phyloP scores from a whole-genome alignment of 2,888 invertebrate genomes.

The Nasonia oneida region DNA sequence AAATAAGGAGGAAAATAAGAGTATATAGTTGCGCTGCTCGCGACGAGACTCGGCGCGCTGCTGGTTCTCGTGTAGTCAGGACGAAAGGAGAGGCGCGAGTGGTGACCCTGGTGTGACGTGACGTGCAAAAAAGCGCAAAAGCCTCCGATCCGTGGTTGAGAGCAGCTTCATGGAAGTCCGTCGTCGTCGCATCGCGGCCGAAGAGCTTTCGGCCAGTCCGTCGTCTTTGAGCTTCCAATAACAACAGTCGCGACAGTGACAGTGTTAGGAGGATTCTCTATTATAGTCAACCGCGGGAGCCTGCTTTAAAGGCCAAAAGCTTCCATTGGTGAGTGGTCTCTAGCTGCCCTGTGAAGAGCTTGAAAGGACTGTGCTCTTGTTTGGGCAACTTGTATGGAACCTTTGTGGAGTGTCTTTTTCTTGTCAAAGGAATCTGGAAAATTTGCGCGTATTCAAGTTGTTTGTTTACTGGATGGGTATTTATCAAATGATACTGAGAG shows the following conservation, averaged over 20 bases:
- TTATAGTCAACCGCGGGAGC: not conserved
- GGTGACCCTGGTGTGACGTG: not conserved
- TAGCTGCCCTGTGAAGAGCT: not conserved
- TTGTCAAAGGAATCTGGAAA: not conserved
- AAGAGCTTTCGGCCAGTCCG: not conserved
- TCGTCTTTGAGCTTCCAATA: not conserved
- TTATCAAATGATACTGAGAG: not conserved
- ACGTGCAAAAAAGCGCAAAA: not conserved
- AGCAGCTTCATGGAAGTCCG: constrained; percentile 22
- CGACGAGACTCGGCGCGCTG: not conserved
- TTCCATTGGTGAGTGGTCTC: not conserved
- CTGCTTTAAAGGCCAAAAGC: not conserved
- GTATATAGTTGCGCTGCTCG: not conserved
- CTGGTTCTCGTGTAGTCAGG: not conserved
- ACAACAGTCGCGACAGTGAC: not conserved
- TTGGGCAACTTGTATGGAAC: not conserved
- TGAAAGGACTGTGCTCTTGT: not conserved
- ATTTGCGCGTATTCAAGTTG: not conserved
- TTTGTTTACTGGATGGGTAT: constrained; percentile 35
- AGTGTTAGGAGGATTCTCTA: not conserved
- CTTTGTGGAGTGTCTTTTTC: not conserved
- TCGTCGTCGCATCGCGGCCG: not conserved
- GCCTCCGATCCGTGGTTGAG: not conserved
- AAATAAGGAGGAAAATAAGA: no score
- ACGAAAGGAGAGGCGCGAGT: not conserved